A percentile compares a stretch with the other conserved stretches of the same genome.
Conservation (phyloP, 2,888 invertebrate genomes). For the Ophonus ardosiacus region DNA sequence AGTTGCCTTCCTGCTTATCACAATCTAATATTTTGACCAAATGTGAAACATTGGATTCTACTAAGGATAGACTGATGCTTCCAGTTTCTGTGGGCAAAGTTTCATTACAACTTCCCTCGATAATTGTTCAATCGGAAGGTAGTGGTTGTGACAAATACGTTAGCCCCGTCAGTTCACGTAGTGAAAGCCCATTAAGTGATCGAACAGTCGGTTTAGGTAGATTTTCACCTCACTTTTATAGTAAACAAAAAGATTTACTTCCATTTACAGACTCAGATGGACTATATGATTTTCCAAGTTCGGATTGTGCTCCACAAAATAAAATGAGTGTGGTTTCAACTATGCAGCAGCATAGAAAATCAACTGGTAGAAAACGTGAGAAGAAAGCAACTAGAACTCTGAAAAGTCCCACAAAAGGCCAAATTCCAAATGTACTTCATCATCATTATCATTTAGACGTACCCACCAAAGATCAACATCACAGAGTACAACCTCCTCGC, state of each 20-base stretch:
- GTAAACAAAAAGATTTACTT: conserved; percentile 80
- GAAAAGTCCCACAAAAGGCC: conserved; percentile 78
- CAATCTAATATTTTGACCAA: conserved; percentile 75
- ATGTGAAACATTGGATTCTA: conserved; percentile 78
- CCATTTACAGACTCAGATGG: conserved; percentile 90
- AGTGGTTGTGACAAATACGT: conserved; percentile 78
- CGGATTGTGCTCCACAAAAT: conserved; percentile 80
- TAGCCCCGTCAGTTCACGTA: conserved; percentile 87
- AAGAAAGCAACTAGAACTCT: conserved; percentile 77
- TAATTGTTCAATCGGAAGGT: conserved; percentile 78
- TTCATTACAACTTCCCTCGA: conserved; percentile 80
- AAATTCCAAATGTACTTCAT: conserved; percentile 76
- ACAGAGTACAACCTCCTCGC: conserved; percentile 74
- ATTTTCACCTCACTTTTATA: conserved; percentile 86
- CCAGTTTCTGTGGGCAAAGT: conserved; percentile 72
- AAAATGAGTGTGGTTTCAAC: conserved; percentile 75
- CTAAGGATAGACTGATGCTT: conserved; percentile 74
- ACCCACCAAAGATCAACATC: conserved; percentile 74
- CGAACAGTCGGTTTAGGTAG: conserved; percentile 81
- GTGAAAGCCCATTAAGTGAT: conserved; percentile 88
- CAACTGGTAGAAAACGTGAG: conserved; percentile 81
- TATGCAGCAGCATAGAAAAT: conserved; percentile 79
- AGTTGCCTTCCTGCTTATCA: conserved; percentile 73
- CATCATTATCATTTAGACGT: conserved; percentile 82
- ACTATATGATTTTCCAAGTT: conserved; percentile 87